Percentiles rank a stretch among this genome's conserved stretches.
phyloP scores from a whole-genome alignment of 2,888 invertebrate genomes.

The Digitonthophagus gazella region DNA sequence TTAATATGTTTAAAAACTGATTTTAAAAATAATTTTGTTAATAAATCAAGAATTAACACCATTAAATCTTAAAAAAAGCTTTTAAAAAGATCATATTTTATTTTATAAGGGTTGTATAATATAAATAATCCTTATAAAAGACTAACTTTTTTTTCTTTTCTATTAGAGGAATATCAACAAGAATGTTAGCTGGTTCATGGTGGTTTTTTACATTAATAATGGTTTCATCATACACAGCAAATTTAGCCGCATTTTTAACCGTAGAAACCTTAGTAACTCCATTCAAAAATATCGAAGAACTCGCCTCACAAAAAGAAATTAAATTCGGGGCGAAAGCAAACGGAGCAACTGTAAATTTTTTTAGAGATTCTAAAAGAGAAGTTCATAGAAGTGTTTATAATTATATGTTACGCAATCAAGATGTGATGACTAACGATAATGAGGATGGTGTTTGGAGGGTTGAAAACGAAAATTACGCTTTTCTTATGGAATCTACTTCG shows the following conservation, averaged over 20 bases:
- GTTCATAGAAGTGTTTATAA: constrained; percentile 78
- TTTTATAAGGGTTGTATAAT: no score
- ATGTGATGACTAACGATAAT: constrained; percentile 58
- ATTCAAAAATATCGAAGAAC: constrained; percentile 78
- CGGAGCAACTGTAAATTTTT: constrained; percentile 87
- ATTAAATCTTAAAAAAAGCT: no score
- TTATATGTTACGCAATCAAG: constrained; percentile 69
- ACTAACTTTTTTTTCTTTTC: background rate
- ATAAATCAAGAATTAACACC: no score
- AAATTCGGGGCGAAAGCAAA: constrained; percentile 82
- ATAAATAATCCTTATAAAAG: no score
- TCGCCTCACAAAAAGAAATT: constrained; percentile 77
- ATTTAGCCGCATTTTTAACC: constrained; percentile 86
- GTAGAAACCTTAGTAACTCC: constrained; percentile 72
- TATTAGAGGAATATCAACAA: constrained; percentile 81
- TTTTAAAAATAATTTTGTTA: no score
- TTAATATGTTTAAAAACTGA: no score
- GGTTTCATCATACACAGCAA: constrained; percentile 86
- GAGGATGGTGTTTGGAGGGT: constrained; percentile 63
- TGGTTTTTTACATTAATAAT: constrained; percentile 89
- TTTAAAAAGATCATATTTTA: no score
- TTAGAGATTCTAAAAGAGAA: constrained; percentile 76
- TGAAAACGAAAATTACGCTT: constrained; percentile 65
- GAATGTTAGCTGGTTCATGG: constrained; percentile 84
- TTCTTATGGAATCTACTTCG: constrained; percentile 86